Evolutionary conservation across 2,113 vertebrate species (phyloP), one percentile per base, ranked within the genome.

Genomic region (Bufo bufo): DNA sequence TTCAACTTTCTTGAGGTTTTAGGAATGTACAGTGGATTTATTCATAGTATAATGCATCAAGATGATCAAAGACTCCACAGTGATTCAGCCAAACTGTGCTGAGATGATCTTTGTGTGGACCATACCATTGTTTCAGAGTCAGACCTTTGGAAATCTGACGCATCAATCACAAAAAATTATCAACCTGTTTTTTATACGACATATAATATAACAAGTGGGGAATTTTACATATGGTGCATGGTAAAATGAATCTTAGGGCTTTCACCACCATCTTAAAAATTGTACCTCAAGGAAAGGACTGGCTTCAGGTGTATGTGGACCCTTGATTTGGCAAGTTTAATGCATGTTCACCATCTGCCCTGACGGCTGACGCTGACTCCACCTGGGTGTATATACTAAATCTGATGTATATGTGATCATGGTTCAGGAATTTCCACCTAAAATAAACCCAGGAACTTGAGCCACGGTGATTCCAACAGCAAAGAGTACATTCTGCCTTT

Each of bases 61-160:
- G 13, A 71, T 71, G 14, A 6, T 16, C 1, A 47, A 49, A 75
- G 47, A 72, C 69, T 45, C 16, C 3, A 72, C 69, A 72, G 17
- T 72, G 69, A 72, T 75, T 75, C 72, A 75, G 72, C 33, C 45
- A 74, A 75, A 20, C 71, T 17, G 13, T 17, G 43, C 71, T 74
- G 9, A 52, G 71, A 47, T 75, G 45, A 75, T 50, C 45, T 50
- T 49, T 50, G 72, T 49, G 47, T 75, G 72, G 72, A 75, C 17
- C 47, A 72, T 72, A 72, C 69, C 69, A 75, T 20, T 75, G 47
- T 12, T 47, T 45, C 8, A 16, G 71, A 0, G 13, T 4, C 9
- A 72, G 33, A 33, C 33, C 33, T 33, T 33, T 72, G 20, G 33
- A 16, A 33, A 71, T 45, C 69, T 45, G 69, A 19, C 19, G 14